Conservation (phyloP, 2,113 vertebrate species). For the Myrmecobius fasciatus region DNA sequence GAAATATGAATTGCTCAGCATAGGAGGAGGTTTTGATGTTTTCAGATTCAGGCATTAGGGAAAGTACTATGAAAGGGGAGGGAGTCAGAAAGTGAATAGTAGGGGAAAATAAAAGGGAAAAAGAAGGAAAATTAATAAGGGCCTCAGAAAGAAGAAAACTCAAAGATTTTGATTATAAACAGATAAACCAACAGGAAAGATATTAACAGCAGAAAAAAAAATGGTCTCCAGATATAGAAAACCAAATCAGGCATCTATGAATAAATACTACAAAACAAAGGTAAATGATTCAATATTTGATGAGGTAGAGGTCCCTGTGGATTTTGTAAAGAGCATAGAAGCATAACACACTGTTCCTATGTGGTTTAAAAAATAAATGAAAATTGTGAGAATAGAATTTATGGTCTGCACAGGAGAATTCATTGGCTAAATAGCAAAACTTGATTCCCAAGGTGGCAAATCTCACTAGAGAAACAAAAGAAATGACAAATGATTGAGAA, state of each 20-base stretch:
- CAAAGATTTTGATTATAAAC: not conserved
- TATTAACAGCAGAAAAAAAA: not conserved
- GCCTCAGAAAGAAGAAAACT: not conserved
- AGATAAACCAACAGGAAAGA: not conserved
- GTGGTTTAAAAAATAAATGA: not conserved
- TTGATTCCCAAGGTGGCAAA: too few species aligned
- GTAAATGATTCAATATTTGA: not conserved
- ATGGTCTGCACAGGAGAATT: not conserved
- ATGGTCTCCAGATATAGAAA: not conserved
- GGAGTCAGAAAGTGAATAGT: not conserved
- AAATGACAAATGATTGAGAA: not conserved
- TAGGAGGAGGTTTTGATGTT: not conserved
- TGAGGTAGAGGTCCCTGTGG: not conserved
- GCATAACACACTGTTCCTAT: not conserved
- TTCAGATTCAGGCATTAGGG: not conserved
- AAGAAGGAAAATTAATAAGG: not conserved
- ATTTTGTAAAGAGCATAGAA: not conserved
- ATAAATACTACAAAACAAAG: not conserved
- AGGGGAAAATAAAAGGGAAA: not conserved
- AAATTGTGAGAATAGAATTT: not conserved
- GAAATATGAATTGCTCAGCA: not conserved
- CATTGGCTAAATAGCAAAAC: too few species aligned
- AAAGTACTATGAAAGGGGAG: not conserved
- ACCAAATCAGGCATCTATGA: not conserved
- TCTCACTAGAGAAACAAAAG: not conserved